Percentiles rank a stretch among this genome's conserved stretches.
phyloP scores from a whole-genome alignment of 2,113 vertebrate species.

The Gobiocypris rarus region DNA sequence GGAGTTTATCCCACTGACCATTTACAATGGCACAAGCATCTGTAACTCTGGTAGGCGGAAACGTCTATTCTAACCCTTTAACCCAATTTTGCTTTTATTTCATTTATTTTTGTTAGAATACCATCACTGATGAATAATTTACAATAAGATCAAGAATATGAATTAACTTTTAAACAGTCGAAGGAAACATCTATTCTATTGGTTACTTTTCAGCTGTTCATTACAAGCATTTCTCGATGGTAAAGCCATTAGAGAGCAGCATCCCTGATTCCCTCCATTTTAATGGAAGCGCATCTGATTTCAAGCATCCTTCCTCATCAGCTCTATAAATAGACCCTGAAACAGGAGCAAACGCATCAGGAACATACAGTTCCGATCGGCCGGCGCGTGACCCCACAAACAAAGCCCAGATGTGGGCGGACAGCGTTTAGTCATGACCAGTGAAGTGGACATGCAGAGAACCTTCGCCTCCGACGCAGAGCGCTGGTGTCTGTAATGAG shows the following conservation, averaged over 20 bases:
- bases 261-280: neutral
- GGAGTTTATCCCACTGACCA: too few species aligned
- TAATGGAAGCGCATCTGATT: slow-evolving; percentile 43
- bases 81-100: too few species aligned
- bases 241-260: neutral
- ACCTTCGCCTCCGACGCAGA: neutral
- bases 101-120: neutral
- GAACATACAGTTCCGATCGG: slow-evolving; percentile 42
- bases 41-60: too few species aligned
- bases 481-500: neutral
- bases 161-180: slow-evolving; percentile 14
- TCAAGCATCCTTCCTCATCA: slow-evolving; percentile 37
- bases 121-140: neutral
- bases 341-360: slow-evolving; percentile 40
- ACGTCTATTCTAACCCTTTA: too few species aligned
- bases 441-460: slow-evolving; percentile 14
- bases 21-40: too few species aligned
- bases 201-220: neutral
- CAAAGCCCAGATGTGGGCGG: slow-evolving; percentile 35
- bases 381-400: slow-evolving; percentile 7
- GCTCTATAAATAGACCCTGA: slow-evolving; percentile 55
- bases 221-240: neutral
- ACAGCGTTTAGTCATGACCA: slow-evolving; percentile 3
- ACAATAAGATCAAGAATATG: neutral
- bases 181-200: neutral